phyloP scores from a whole-genome alignment of 2,888 invertebrate genomes.

The Thysanoteuthis rhombus region DNA sequence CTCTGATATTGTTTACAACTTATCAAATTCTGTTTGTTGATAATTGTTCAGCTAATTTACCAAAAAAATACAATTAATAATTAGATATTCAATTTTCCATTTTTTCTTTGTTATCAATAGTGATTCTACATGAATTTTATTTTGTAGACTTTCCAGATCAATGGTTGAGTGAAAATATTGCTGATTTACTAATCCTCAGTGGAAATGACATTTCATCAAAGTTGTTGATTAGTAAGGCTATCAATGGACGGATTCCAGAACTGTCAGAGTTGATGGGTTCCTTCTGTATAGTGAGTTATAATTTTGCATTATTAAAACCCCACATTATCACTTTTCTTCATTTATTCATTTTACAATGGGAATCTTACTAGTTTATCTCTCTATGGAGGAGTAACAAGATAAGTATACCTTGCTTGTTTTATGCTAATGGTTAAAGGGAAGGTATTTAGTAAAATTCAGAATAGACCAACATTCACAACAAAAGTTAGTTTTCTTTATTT shows the following conservation, averaged over 20 bases:
- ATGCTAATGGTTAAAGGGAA: too few relatives aligned
- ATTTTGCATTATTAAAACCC: background rate
- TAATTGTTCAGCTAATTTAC: too few relatives aligned
- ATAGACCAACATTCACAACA: too few relatives aligned
- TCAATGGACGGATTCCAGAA: constrained; percentile 64
- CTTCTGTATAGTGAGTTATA: constrained; percentile 60
- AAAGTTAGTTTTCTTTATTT: too few relatives aligned
- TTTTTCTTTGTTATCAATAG: background rate
- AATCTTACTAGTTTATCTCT: too few relatives aligned
- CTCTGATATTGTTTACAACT: too few relatives aligned
- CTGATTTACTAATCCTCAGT: constrained; percentile 61
- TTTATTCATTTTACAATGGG: too few relatives aligned
- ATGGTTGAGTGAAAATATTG: constrained; percentile 66
- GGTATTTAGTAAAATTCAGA: too few relatives aligned
- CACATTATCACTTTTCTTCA: background rate
- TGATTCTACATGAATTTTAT: background rate
- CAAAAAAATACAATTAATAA: background rate
- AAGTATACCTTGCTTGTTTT: too few relatives aligned
- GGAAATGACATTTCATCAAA: constrained; percentile 63
- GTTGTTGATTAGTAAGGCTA: constrained; percentile 64
- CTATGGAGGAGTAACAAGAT: too few relatives aligned
- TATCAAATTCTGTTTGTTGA: too few relatives aligned
- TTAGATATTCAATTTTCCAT: background rate
- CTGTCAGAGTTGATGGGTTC: constrained; percentile 63
- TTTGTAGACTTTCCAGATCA: constrained; percentile 62